Evolutionary conservation across 1,140 invertebrate species (phyloP).

Genomic region (Bombus turneri): DNA sequence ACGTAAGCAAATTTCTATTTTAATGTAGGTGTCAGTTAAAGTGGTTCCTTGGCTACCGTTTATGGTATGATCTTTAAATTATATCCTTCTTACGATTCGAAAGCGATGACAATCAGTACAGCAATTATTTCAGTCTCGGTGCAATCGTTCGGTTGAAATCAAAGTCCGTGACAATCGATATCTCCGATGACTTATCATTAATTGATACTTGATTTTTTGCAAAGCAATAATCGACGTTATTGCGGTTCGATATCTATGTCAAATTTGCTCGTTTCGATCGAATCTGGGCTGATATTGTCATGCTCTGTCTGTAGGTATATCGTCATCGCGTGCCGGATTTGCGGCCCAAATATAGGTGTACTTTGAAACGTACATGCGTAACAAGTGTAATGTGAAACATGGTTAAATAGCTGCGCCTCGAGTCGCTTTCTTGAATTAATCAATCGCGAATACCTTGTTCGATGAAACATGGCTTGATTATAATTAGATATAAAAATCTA

Average conservation of each 20-base stretch:
- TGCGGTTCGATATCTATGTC: slow-evolving; percentile 16
- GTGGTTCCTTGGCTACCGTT: neutral
- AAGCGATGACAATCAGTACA: slow-evolving; percentile 3
- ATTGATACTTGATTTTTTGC: slow-evolving; percentile 9
- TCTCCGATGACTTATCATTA: slow-evolving; percentile 45
- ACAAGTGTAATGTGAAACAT: slow-evolving; percentile 29
- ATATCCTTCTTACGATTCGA: neutral
- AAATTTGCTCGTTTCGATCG: slow-evolving; percentile 45
- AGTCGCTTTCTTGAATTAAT: slow-evolving; percentile 49
- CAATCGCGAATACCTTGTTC: neutral
- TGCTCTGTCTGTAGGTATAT: slow-evolving; percentile 45
- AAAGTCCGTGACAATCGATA: slow-evolving; percentile 2
- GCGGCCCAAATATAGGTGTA: slow-evolving; percentile 5
- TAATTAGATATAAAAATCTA: neutral
- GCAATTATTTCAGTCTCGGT: neutral
- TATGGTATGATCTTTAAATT: neutral
- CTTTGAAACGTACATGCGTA: neutral
- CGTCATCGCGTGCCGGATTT: slow-evolving; percentile 44
- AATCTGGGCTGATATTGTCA: slow-evolving; percentile 60
- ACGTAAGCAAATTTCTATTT: neutral
- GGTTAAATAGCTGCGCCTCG: slow-evolving; percentile 25
- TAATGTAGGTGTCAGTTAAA: neutral
- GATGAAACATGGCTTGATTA: neutral
- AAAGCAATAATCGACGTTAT: neutral
- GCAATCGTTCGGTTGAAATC: neutral